Conservation (phyloP, 2,113 vertebrate species). For the Gopherus evgoodei region DNA sequence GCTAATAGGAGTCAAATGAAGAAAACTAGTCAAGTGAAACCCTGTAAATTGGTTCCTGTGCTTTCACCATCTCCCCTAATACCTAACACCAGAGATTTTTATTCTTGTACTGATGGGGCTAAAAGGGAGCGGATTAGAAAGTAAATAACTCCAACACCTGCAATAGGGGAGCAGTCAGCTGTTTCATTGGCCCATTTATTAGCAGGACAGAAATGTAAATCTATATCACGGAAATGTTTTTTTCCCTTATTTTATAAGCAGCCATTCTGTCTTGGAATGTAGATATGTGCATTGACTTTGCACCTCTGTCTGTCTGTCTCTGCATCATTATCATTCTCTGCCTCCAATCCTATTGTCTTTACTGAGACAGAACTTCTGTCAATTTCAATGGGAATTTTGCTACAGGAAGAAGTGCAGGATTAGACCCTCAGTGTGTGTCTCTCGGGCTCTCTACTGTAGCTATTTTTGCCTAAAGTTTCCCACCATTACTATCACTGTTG, state of each 20-base stretch:
- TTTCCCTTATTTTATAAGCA: slow-evolving; percentile 22
- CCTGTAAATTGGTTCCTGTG: slow-evolving; percentile 84
- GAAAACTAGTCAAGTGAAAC: slow-evolving; percentile 90
- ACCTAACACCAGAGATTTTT: slow-evolving; percentile 75
- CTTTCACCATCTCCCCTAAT: slow-evolving; percentile 78
- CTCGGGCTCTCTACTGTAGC: neutral
- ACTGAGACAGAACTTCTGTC: neutral
- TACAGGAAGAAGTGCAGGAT: neutral
- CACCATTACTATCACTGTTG: neutral
- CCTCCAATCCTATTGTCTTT: neutral
- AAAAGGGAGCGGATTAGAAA: slow-evolving; percentile 87
- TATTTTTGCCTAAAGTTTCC: neutral
- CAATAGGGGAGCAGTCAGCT: slow-evolving; percentile 84
- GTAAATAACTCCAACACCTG: slow-evolving; percentile 87
- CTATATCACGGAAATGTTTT: slow-evolving; percentile 28
- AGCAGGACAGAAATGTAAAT: slow-evolving; percentile 78
- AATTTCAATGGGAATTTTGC: neutral
- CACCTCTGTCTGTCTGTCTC: neutral
- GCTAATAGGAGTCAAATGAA: slow-evolving; percentile 94
- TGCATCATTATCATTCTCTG: neutral
- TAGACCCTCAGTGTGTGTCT: neutral
- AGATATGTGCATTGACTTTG: neutral
- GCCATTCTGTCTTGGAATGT: slow-evolving; percentile 31
- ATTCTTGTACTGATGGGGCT: slow-evolving; percentile 81
- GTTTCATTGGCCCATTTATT: slow-evolving; percentile 85